Evolutionary conservation across 2,888 invertebrate genomes (phyloP), one percentile per base, ranked within the genome.

Genomic region (Drosophila testacea): DNA sequence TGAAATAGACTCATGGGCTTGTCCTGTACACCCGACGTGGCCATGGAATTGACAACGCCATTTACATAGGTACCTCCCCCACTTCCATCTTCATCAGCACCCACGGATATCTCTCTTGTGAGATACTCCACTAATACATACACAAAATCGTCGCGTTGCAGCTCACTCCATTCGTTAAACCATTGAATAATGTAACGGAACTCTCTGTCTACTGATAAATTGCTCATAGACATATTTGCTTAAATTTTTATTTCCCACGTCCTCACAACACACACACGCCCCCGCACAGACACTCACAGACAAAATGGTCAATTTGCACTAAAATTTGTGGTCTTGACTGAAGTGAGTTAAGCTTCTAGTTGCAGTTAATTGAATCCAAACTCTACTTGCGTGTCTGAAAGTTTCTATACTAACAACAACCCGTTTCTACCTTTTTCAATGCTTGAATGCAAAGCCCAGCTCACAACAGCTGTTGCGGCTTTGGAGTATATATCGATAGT

Each of bases 131-230:
- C 94, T 46, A 97, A 93, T 67, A 97, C 94, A 0, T 96, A 95
- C 69, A 97, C 91, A 92, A 97, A 97, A 91, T 97, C 97, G 68
- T 95, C 95, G 63, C 96, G 94, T 91, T 97, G 97, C 91, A 97
- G 94, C 90, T 97, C 97, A 90, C 97, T 97, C 95, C 97, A 97
- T 92, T 97, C 97, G 88, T 95, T 94, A 90, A 97, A 97, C 97
- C 97, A 97, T 90, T 96, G 96, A 64, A 96, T 93, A 77, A 97
- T 93, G 91, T 97, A 97, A 61, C 96, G 94, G 84, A 97, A 93
- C 92, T 97, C 97, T 4, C 95, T 95, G 89, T 96, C 96, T 38
- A 95, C 92, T 4, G 94, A 94, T 83, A 95, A 91, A 60, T 94
- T 94, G 72, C 93, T 93, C 66, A 93, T 93, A 36, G 94, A 94